Base-by-base conservation (phyloP, 1,140 invertebrate species). In the Drosophila baimaii region DNA sequence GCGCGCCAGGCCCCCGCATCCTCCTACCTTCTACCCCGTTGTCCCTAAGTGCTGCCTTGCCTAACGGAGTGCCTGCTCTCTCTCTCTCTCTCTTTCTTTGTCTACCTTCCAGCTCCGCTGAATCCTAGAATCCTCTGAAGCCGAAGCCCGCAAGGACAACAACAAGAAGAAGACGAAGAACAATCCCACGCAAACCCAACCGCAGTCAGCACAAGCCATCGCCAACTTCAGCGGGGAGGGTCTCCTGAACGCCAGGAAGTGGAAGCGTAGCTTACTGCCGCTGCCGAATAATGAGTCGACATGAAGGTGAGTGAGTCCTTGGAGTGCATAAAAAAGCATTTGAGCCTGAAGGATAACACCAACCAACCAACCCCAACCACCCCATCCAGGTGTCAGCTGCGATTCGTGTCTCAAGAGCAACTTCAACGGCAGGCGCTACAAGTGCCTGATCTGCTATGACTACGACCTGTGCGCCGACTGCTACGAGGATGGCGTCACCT, bases 391-490 rank as follows among this genome's bases (percentile, higher is more conserved):
- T 94, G 98, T 99, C 89, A 99, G 98, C 95, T 99, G 98, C 96
- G 98, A 99, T 96, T 98, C 97, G 91, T 99, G 98, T 95, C 95
- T 99, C 93, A 99, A 99, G 94, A 97, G 97, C 92, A 99, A 99
- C 94, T 99, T 99, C 93, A 95, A 97, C 93, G 98, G 98, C 89
- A 96, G 97, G 92, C 95, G 98, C 90, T 99, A 98, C 93, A 99
- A 99, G 95, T 99, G 98, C 94, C 95, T 99, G 92, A 96, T 99
- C 85, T 99, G 98, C 93, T 99, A 98, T 93, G 98, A 99, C 94
- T 99, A 99, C 94, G 98, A 99, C 94, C 95, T 99, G 81, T 99
- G 98, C 94, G 96, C 97, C 86, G 95, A 95, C 85, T 99, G 98
- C 93, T 99, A 98, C 93, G 98, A 99, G 92, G 95, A 96, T 90